Conservation (phyloP, 2,113 vertebrate genomes). For the Mormyrus iriodes region DNA sequence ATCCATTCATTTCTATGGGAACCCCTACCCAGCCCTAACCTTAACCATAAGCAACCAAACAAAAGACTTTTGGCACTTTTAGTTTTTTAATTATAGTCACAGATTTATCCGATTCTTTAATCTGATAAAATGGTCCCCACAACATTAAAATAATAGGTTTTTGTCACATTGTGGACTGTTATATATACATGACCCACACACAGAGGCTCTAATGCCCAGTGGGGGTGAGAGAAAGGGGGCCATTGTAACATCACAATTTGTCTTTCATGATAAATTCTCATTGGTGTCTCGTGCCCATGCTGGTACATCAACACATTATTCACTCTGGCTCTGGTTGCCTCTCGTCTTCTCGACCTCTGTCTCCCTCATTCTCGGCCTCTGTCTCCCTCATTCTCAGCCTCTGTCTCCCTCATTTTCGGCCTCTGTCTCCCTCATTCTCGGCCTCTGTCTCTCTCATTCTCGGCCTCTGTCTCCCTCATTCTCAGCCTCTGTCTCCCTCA, state of each 20-base stretch:
- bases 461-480: constrained; percentile 18
- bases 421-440: constrained; percentile 21
- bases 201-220: constrained; percentile 12
- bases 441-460: constrained; percentile 22
- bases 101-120: too few species aligned
- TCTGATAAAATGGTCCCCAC: neutral
- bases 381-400: constrained; percentile 22
- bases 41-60: neutral
- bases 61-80: neutral
- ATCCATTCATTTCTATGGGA: neutral
- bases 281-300: constrained; percentile 43
- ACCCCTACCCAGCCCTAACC: neutral
- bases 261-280: constrained; percentile 59
- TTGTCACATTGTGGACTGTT: neutral
- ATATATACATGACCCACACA: neutral
- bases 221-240: constrained; percentile 23
- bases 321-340: constrained; percentile 22
- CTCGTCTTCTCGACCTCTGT: neutral
- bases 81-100: neutral
- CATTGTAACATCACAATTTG: constrained; percentile 48
- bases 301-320: constrained; percentile 60
- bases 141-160: neutral
- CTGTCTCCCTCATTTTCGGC: constrained; percentile 21
- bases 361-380: constrained; percentile 21
- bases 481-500: constrained; percentile 22